These are phyloP conservation scores for Nemotelus pantherinus DNA, from an alignment of 2,888 invertebrate genomes.

Conservation along the genomic window DNA sequence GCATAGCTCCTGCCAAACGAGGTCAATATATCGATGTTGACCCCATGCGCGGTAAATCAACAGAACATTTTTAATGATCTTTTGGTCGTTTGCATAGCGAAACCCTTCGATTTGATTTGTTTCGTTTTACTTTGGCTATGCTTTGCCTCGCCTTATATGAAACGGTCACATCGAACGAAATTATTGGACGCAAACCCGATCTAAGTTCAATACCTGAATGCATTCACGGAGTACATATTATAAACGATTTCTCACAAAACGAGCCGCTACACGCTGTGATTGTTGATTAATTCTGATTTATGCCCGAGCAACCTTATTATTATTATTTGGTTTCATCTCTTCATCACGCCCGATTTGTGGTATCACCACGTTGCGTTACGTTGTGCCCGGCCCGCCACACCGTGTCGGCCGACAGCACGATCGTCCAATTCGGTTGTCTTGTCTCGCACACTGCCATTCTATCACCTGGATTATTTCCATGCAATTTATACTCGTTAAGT, in stretches of 20 bases:
- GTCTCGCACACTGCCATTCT: background rate
- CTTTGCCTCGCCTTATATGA: background rate
- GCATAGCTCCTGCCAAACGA: background rate
- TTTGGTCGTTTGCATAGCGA: background rate
- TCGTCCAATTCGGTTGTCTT: too few species aligned
- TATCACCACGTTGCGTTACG: background rate
- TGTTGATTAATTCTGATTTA: constrained; percentile 46
- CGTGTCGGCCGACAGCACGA: background rate
- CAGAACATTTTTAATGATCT: constrained; percentile 25
- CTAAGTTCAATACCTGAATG: constrained; percentile 14
- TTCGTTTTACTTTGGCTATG: background rate
- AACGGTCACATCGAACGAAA: constrained; percentile 18
- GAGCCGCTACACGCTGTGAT: constrained; percentile 42
- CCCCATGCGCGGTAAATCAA: constrained; percentile 22
- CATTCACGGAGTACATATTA: constrained; percentile 12
- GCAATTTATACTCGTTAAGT: constrained; percentile 44
- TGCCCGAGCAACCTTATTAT: constrained; percentile 35
- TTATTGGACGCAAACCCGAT: constrained; percentile 15
- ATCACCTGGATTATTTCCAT: constrained; percentile 20
- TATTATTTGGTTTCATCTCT: constrained; percentile 44
- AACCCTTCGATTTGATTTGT: background rate
- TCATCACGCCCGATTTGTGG: constrained; percentile 39
- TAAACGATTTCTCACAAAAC: constrained; percentile 38
- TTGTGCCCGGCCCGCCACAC: background rate
- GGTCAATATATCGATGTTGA: constrained; percentile 34